A percentile compares a stretch with the other conserved stretches of the same genome.
These are phyloP conservation scores for Bombus polaris DNA, from an alignment of 1,140 invertebrate genomes.

Conservation along the genomic window DNA sequence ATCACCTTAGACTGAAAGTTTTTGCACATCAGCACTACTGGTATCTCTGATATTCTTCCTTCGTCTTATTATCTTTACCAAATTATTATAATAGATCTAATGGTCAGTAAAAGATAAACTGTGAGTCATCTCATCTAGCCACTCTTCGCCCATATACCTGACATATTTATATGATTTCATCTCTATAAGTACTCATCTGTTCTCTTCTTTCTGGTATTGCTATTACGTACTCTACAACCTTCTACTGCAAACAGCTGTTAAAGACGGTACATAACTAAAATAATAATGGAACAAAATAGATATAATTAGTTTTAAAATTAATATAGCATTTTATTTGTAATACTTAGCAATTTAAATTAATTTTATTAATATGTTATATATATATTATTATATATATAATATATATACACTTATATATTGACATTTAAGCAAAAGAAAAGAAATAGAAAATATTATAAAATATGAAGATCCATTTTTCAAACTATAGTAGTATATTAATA, in stretches of 20 bases:
- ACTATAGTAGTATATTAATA: background rate
- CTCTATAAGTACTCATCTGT: conserved; percentile 77
- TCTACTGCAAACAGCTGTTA: conserved; percentile 70
- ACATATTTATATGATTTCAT: conserved; percentile 78
- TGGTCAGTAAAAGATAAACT: conserved; percentile 67
- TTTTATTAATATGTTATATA: background rate
- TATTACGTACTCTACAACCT: conserved; percentile 72
- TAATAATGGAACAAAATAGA: conserved; percentile 60
- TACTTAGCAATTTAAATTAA: background rate
- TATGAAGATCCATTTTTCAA: background rate
- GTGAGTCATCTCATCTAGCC: conserved; percentile 73
- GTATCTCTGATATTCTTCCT: conserved; percentile 66
- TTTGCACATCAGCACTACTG: conserved; percentile 69
- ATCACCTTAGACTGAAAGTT: conserved; percentile 71
- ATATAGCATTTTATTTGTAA: background rate
- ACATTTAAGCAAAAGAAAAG: conserved; percentile 32
- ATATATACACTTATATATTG: background rate
- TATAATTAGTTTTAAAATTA: conserved; percentile 9
- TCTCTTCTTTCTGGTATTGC: conserved; percentile 73
- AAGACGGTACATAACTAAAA: conserved; percentile 75
- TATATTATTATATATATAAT: background rate
- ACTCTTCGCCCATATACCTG: conserved; percentile 77
- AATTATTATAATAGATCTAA: conserved; percentile 52
- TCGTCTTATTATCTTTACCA: conserved; percentile 68
- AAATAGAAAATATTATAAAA: background rate